Evolutionary conservation across 2,888 invertebrate species (phyloP), one percentile per base, ranked within the genome.

Genomic region (Leucania comma): DNA sequence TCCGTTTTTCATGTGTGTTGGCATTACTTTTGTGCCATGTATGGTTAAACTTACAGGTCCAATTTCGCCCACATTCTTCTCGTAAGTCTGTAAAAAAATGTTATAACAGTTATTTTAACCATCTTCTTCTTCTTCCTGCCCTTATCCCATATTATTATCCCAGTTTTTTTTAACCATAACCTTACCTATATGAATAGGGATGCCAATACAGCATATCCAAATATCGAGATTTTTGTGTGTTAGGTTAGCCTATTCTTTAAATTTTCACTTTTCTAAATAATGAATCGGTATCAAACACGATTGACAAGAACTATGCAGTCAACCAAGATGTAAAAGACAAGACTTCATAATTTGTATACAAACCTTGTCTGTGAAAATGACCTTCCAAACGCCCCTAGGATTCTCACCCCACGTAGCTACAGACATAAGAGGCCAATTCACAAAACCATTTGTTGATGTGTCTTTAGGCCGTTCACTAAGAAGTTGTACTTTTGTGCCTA

Each of bases 371-470:
- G 90, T 84, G 59, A 97, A 81, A 29, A 91, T 89, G 20, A 92
- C 86, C n/a, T 82, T 96, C 98, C 98, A 98, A 22, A 92, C 87
- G 1, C 99, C 99, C 14, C 89, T 88, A 0, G 98, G 97, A 74
- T 96, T 93, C 92, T 99, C 99, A 0, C 98, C 99, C 99, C 99
- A 99, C 1, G 98, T 98, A 84, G 98, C 98, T 0, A 99, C 98
- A 0, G 98, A 98, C 96, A 98, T 98, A 87, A 99, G 97, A 10
- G 97, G 97, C 99, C 99, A 99, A 85, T 97, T 96, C 14, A 92
- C 89, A 89, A 99, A 98, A 5, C 98, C 99, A 12, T 95, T 93
- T 0, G 90, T 89, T 0, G 98, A 98, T 26, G 92, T 90, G 89
- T 99, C 99, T 62, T 96, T 93, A 42, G 96, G 96, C 81, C 99